These are phyloP conservation scores for Pantherophis guttatus DNA, from an alignment of 2,113 vertebrate genomes.

Conservation along the genomic window DNA sequence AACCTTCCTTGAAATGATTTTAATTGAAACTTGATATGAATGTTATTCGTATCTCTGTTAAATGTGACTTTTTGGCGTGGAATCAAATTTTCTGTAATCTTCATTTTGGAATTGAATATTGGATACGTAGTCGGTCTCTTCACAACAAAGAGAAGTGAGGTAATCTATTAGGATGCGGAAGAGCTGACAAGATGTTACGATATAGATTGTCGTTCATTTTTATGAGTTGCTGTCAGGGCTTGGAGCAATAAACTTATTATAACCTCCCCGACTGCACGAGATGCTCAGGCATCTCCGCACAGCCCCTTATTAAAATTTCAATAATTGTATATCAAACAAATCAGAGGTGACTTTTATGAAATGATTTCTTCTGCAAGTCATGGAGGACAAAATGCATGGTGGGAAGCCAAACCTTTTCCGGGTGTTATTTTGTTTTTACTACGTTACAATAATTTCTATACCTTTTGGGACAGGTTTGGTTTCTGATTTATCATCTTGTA, in stretches of 20 bases:
- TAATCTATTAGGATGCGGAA: slow-evolving; percentile 78
- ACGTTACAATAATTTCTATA: neutral
- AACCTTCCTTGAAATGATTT: slow-evolving; percentile 61
- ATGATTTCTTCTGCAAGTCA: slow-evolving; percentile 58
- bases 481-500: neutral
- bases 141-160: slow-evolving; percentile 78
- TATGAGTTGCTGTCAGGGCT: slow-evolving; percentile 77
- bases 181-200: slow-evolving; percentile 74
- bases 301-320: slow-evolving; percentile 75
- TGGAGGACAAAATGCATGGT: slow-evolving; percentile 38
- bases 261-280: slow-evolving; percentile 67
- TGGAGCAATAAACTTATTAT: slow-evolving; percentile 76
- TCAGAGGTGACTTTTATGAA: slow-evolving; percentile 68
- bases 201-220: slow-evolving; percentile 81
- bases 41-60: slow-evolving; percentile 66
- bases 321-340: slow-evolving; percentile 78
- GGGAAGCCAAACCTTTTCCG: slow-evolving; percentile 20
- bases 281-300: slow-evolving; percentile 60
- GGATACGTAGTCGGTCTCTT: slow-evolving; percentile 72
- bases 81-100: slow-evolving; percentile 74
- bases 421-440: slow-evolving; percentile 15
- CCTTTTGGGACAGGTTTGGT: neutral
- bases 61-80: slow-evolving; percentile 66
- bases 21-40: slow-evolving; percentile 78
- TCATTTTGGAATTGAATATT: slow-evolving; percentile 73